Base-by-base conservation (phyloP, 2,888 invertebrate species). In the Rhagonycha lutea region DNA sequence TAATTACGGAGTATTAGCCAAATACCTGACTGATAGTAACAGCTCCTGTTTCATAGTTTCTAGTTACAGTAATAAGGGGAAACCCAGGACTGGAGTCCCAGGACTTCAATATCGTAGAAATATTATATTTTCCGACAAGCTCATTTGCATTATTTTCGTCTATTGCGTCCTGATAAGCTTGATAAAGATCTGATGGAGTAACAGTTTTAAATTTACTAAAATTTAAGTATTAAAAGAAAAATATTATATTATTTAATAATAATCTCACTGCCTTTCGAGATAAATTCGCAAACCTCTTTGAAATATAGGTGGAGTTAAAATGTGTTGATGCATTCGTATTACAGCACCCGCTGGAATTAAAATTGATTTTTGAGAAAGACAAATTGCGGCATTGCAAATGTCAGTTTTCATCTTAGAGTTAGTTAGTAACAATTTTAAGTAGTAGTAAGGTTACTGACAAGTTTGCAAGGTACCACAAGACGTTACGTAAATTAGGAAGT, bases 261-360 rank as follows among this genome's bases (percentile, higher is more conserved):
- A 69, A 1, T 47, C 47, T 47, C 70, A 79, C 76, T 78, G 72
- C 60, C 75, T 73, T 14, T 74, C 60, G 14, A 80, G 69, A 67
- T 79, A 80, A 47, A 65, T 72, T 1, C 70, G 70, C n/a, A 80
- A 26, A 14, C 80, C 80, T 61, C 32, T 68, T 68, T 61, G 18
- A 67, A 79, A 80, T 12, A 79, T 70, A n/a, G 60, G 24, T 0
- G 63, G 47, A 8, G 79, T 78, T 14, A 79, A 18, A 68, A 79
- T 78, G 28, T 80, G 76, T 63, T 79, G 71, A 24, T 72, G 70
- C 79, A 81, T 81, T 61, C 79, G 23, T 32, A 80, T 94, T 79
- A 91, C 91, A 82, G 94, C 94, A 0, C 92, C 90, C 75, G 94
- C 90, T 3, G 88, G 89, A 61, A 73, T 26, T 47, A 63, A 69